Evolutionary conservation across 2,797 vertebrate genomes (phyloP), one percentile per base, ranked within the genome.

Genomic region (Neostethus bicornis): DNA sequence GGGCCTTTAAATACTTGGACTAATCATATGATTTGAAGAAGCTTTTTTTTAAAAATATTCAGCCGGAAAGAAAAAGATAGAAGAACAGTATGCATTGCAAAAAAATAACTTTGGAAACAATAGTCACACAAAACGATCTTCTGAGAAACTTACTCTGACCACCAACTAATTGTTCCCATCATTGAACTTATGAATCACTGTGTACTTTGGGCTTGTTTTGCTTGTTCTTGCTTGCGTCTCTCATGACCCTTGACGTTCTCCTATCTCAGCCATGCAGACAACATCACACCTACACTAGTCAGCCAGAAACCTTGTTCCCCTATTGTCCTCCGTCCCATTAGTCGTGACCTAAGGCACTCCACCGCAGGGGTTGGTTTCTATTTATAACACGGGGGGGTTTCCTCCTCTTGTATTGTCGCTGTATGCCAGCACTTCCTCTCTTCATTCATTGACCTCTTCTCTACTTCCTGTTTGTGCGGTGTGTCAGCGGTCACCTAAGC

Each of bases 401-500:
- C 91, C 91, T 90, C 81, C 71, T 68, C 77, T 73, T 85, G 75
- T 62, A 89, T 92, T 91, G 90, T 92, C 84, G 68, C 84, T 73
- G 31, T 81, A 80, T 86, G 73, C 80, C 77, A 87, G 72, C 43
- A 43, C 86, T 93, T 93, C 92, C 92, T 89, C 73, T 47, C 82
- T 84, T 86, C 85, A 86, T 90, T 90, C 58, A 84, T 75, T 79
- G 81, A 90, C 86, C 85, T 87, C 88, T 88, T 90, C 86, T 89
- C 82, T 58, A 81, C 82, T 92, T 93, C 92, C 92, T 93, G 92
- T 93, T 92, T 93, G 88, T 81, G 83, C 21, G 38, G 64, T 51
- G 23, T 61, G 51, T 55, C 64, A 52, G 31, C 74, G 73, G 63
- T 80, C 79, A 86, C 80, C 72, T 55, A 51, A 25, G 47, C 50